phyloP scores from a whole-genome alignment of 2,113 vertebrate species.

The Manacus vitellinus region DNA sequence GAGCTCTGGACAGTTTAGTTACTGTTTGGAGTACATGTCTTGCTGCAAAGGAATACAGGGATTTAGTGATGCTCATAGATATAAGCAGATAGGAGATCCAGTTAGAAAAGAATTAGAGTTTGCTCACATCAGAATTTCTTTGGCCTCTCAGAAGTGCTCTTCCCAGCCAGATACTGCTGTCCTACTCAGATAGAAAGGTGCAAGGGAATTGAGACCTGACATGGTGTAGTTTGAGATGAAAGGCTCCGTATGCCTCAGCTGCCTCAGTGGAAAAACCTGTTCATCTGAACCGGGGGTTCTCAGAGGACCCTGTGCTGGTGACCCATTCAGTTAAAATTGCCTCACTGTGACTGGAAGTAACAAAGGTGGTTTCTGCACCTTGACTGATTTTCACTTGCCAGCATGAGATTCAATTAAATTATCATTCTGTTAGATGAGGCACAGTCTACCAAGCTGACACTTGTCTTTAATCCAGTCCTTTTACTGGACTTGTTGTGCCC shows the following conservation, averaged over 20 bases:
- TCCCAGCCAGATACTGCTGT: neutral
- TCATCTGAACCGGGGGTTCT: neutral
- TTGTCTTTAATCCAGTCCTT: neutral
- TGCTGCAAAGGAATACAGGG: neutral
- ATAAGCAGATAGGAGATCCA: neutral
- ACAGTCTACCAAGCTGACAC: neutral
- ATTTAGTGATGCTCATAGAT: neutral
- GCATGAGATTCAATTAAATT: neutral
- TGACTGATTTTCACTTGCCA: neutral
- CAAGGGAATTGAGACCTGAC: neutral
- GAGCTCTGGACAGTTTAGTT: neutral
- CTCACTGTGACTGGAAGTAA: neutral
- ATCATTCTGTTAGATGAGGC: neutral
- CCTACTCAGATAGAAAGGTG: neutral
- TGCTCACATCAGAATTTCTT: neutral
- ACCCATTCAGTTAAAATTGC: neutral
- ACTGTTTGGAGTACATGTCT: neutral
- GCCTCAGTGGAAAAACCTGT: neutral
- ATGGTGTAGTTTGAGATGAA: neutral
- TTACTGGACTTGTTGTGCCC: neutral
- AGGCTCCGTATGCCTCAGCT: neutral
- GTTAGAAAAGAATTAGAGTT: neutral
- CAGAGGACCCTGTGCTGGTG: neutral
- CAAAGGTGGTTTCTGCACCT: neutral
- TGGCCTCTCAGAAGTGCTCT: neutral